Evolutionary conservation across 1,140 invertebrate species (phyloP).

Genomic region (Pseudomyrmex dendroicus): DNA sequence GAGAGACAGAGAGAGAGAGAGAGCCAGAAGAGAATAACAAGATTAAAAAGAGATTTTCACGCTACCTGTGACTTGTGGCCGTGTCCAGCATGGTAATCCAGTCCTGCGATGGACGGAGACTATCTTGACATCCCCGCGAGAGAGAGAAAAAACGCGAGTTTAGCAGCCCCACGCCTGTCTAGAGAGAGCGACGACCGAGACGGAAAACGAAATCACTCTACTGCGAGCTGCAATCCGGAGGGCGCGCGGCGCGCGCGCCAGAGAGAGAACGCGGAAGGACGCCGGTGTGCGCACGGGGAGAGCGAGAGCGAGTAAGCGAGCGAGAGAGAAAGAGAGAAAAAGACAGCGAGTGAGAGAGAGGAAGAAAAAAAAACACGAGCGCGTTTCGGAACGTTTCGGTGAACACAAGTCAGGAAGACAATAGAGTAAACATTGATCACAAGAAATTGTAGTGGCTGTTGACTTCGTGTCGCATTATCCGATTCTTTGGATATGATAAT

Average conservation of each 20-base stretch:
- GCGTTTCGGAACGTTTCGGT: not conserved
- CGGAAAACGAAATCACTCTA: conserved; percentile 27
- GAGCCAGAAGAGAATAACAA: not conserved
- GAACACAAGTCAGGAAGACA: not conserved
- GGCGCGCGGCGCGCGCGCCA: conserved; percentile 8
- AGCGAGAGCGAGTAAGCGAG: conserved; percentile 37
- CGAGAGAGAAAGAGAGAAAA: not conserved
- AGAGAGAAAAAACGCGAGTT: not conserved
- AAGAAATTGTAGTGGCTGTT: not conserved
- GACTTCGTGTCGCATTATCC: not conserved
- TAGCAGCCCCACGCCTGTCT: too few relatives aligned
- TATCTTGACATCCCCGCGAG: conserved; percentile 68
- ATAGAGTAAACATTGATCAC: conserved; percentile 16
- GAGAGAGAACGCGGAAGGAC: conserved; percentile 64
- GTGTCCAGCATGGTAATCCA: conserved; percentile 81
- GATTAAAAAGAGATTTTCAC: conserved; percentile 6
- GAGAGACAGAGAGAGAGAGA: not conserved
- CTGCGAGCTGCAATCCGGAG: not conserved
- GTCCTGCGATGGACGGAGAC: conserved; percentile 64
- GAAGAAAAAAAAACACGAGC: not conserved
- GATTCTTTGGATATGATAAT: conserved; percentile 27
- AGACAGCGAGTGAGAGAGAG: not conserved
- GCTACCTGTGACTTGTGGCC: conserved; percentile 78
- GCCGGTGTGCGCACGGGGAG: conserved; percentile 56
- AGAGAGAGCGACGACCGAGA: not conserved